Evolutionary conservation across 1,140 invertebrate genomes (phyloP).

Genomic region (Drosophila kohkoa): DNA sequence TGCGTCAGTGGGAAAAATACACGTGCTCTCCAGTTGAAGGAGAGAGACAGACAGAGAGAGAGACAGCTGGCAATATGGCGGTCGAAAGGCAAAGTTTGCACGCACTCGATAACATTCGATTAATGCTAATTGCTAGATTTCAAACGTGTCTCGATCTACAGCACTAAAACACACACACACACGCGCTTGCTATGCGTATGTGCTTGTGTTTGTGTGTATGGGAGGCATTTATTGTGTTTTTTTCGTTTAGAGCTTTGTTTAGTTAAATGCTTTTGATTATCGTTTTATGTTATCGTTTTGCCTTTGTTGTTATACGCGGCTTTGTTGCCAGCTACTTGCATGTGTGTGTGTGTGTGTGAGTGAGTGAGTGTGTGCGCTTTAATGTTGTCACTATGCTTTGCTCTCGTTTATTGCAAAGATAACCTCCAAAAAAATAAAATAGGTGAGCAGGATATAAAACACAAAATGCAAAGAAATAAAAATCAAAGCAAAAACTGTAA

Average conservation of each 20-base stretch:
- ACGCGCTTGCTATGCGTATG: neutral
- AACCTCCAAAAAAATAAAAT: conserved; percentile 2
- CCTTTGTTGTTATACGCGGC: conserved; percentile 48
- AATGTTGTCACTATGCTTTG: conserved; percentile 10
- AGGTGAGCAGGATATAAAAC: neutral
- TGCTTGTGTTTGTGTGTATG: neutral
- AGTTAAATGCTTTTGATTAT: conserved; percentile 55
- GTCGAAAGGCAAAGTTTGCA: neutral
- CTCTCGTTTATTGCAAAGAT: conserved; percentile 1
- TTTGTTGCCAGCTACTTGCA: conserved; percentile 24
- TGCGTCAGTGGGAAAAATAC: neutral
- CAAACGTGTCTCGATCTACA: neutral
- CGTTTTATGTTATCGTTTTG: conserved; percentile 51
- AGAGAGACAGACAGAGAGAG: neutral
- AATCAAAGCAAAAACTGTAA: too few species aligned
- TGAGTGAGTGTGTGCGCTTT: neutral
- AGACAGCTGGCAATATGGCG: conserved; percentile 5
- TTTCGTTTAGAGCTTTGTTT: conserved; percentile 43
- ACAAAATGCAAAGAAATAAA: neutral
- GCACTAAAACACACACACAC: neutral
- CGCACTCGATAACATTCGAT: conserved; percentile 3
- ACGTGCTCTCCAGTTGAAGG: neutral
- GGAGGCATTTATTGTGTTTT: neutral
- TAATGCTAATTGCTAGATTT: conserved; percentile 1
- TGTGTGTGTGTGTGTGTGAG: neutral